phyloP scores from a whole-genome alignment of 2,113 vertebrate genomes.

The Amazona vittata region DNA sequence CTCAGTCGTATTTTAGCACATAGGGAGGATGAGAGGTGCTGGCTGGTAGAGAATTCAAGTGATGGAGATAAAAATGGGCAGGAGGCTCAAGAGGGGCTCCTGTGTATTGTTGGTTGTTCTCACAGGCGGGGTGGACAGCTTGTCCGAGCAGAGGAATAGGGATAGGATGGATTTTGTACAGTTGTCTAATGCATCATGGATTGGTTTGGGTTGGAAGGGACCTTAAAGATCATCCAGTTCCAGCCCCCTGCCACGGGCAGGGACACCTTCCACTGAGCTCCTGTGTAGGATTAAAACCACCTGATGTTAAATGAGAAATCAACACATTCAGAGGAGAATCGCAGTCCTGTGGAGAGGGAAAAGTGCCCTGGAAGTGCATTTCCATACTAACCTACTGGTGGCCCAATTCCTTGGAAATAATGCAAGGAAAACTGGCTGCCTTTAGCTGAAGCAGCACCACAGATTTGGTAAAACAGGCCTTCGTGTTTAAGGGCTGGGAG shows the following conservation, averaged over 20 bases:
- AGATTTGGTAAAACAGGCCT: not conserved
- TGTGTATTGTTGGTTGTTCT: not conserved
- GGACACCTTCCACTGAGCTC: not conserved
- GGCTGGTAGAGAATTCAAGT: not conserved
- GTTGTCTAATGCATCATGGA: not conserved
- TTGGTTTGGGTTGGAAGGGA: not conserved
- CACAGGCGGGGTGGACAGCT: fast-evolving
- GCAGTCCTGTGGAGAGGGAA: not conserved
- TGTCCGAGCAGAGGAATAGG: fast-evolving
- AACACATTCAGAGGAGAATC: not conserved
- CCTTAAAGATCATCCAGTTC: not conserved
- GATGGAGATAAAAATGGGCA: not conserved
- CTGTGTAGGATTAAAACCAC: not conserved
- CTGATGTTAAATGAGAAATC: not conserved
- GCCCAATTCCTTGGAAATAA: not conserved
- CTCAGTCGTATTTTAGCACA: not conserved
- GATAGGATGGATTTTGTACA: not conserved
- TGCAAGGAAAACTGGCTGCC: not conserved
- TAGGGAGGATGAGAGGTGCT: not conserved
- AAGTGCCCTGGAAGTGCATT: not conserved
- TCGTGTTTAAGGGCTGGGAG: not conserved
- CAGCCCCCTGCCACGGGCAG: not conserved
- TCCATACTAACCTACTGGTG: not conserved
- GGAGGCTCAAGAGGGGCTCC: not conserved
- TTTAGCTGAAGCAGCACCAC: not conserved